Evolutionary conservation across 2,113 vertebrate genomes (phyloP).

Genomic region (Mus spicilegus): DNA sequence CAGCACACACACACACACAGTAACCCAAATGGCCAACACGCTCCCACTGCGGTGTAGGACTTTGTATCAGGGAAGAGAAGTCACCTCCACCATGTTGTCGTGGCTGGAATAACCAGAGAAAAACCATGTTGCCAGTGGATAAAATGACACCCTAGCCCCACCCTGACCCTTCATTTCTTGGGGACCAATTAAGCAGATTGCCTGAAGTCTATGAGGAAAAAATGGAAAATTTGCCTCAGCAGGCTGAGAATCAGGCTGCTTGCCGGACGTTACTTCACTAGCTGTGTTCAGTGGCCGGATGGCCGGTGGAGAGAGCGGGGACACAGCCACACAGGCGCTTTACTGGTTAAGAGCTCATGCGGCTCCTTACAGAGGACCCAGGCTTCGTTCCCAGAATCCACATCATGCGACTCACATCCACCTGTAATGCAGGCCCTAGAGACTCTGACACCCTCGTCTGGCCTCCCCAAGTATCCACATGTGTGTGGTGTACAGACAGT

Average conservation of each 20-base stretch:
- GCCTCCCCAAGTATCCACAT: neutral
- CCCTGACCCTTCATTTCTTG: neutral
- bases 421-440: neutral
- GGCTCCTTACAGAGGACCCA: neutral
- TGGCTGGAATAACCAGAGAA: neutral
- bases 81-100: neutral
- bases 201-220: neutral
- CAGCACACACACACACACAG: too few species aligned
- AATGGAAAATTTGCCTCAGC: neutral
- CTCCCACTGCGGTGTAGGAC: accelerated
- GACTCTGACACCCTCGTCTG: neutral
- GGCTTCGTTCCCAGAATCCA: too few species aligned
- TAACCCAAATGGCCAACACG: accelerated
- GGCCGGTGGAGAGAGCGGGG: neutral
- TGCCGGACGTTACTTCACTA: neutral
- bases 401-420: neutral
- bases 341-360: accelerated
- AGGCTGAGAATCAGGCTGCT: neutral
- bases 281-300: neutral
- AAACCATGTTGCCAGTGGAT: neutral
- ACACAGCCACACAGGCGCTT: neutral
- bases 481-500: neutral
- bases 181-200: neutral
- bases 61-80: too few species aligned
- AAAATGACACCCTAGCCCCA: neutral